phyloP scores from a whole-genome alignment of 2,113 vertebrate species.

The Labrus mixtus region DNA sequence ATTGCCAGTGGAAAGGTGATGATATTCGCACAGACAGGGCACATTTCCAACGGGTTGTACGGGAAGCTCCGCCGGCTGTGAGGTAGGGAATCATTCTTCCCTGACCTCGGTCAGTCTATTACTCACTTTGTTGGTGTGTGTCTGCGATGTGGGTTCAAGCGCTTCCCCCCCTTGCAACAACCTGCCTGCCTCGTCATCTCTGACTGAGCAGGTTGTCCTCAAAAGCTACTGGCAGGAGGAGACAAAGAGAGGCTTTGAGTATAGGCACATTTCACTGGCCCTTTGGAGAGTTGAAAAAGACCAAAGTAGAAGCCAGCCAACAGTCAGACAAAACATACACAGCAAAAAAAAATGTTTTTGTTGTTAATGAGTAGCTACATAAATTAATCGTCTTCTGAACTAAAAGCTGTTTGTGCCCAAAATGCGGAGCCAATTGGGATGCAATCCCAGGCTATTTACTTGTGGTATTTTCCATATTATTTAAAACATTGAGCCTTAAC shows the following conservation, averaged over 20 bases:
- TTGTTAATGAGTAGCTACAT: neutral
- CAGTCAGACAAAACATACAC: conserved; percentile 4
- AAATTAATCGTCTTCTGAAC: conserved; percentile 4
- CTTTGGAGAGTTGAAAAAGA: conserved; percentile 18
- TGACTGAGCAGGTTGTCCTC: conserved; percentile 29
- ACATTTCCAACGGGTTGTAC: conserved; percentile 54
- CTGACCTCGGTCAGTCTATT: conserved; percentile 44
- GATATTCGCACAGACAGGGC: conserved; percentile 63
- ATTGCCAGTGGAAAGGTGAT: conserved; percentile 35
- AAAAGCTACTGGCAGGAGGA: conserved; percentile 31
- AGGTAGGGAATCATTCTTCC: conserved; percentile 10
- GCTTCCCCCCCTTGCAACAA: conserved; percentile 3
- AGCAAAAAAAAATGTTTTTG: conserved; percentile 25
- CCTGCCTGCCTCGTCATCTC: conserved; percentile 31
- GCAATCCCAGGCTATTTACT: neutral
- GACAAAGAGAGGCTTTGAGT: conserved; percentile 51
- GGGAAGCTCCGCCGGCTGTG: conserved; percentile 16
- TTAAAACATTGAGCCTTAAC: conserved; percentile 17
- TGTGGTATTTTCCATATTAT: neutral
- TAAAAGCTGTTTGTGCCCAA: conserved; percentile 20
- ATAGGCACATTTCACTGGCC: conserved; percentile 15
- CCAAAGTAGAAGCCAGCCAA: neutral
- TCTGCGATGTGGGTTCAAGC: conserved; percentile 51
- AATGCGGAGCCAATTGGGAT: conserved; percentile 27
- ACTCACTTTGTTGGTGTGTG: conserved; percentile 56